Evolutionary conservation across 1,140 invertebrate genomes (phyloP).

Genomic region (Daktulosphaira vitifoliae): DNA sequence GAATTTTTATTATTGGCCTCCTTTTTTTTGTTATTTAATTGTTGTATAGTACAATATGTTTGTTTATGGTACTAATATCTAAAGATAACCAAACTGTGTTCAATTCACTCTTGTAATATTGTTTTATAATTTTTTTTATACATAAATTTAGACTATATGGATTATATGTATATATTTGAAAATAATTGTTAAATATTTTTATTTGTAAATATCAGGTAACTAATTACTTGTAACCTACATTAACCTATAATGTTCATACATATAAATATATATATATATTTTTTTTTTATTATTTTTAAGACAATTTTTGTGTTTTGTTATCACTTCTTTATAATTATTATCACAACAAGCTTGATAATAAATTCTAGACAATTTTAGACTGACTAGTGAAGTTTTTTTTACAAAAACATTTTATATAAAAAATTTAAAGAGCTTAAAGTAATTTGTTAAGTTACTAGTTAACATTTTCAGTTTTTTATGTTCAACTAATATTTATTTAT

Average conservation of each 20-base stretch:
- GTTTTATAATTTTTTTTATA: neutral
- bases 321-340: neutral
- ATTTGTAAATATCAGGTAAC: too few species aligned
- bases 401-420: conserved; percentile 1
- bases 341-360: neutral
- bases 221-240: conserved; percentile 13
- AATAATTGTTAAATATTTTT: neutral
- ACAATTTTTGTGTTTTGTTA: conserved; percentile 18
- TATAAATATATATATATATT: conserved; percentile 11
- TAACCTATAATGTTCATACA: too few species aligned
- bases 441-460: too few species aligned
- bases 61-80: too few species aligned
- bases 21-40: neutral
- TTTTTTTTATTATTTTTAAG: too few species aligned
- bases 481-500: neutral
- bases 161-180: too few species aligned
- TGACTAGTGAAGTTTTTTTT: conserved; percentile 26
- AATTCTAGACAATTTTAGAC: conserved; percentile 23
- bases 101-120: conserved; percentile 13
- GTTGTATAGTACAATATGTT: conserved; percentile 5
- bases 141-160: neutral
- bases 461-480: too few species aligned
- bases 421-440: neutral
- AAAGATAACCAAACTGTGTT: conserved; percentile 29
- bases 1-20: neutral